Base-by-base conservation (phyloP, 2,888 invertebrate genomes). In the Stratiomys singularior region DNA sequence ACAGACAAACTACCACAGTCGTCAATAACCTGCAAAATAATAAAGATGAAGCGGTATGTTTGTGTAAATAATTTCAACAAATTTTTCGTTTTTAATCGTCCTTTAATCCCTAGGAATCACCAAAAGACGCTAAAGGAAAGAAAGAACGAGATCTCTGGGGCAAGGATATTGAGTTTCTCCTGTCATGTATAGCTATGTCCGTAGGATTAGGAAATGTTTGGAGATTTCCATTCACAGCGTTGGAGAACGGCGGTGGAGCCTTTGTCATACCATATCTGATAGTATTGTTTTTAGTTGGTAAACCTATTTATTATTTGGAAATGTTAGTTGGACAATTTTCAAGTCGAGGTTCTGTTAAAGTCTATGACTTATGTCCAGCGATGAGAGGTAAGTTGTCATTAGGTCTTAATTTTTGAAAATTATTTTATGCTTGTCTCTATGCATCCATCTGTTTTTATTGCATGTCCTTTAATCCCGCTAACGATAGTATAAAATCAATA, bases 251-350 rank as follows among this genome's bases (percentile, higher is more conserved):
- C 0, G 92, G 92, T 1, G 92, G 92, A 5, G 92, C 92, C 0
- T 92, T 92, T 82, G 85, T 92, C 27, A 91, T 92, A 79, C 92
- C 92, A 46, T 87, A 93, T 82, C 85, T 92, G 69, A 88, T 92
- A 78, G 90, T 92, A 11, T 85, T 93, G 67, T 86, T 91, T 76
- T 83, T 93, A 76, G 89, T 93, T 76, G 92, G 92, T 72, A 89
- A 91, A 81, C 92, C 92, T 0, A 88, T 94, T 82, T 93, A 94
- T 83, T 93, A 92, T 83, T 86, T 94, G 86, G 94, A 94, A 86
- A 91, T 93, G 88, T 88, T 91, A 4, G 86, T 94, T 60, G 94
- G 94, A 1, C 94, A 94, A 85, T 94, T 93, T 84, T 90, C 91
- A 28, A 91, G 92, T 80, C 89, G 90, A 80, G 93, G 93, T 13